These are phyloP conservation scores for Lobophora halterata DNA, from an alignment of 2,888 invertebrate genomes.

Conservation along the genomic window DNA sequence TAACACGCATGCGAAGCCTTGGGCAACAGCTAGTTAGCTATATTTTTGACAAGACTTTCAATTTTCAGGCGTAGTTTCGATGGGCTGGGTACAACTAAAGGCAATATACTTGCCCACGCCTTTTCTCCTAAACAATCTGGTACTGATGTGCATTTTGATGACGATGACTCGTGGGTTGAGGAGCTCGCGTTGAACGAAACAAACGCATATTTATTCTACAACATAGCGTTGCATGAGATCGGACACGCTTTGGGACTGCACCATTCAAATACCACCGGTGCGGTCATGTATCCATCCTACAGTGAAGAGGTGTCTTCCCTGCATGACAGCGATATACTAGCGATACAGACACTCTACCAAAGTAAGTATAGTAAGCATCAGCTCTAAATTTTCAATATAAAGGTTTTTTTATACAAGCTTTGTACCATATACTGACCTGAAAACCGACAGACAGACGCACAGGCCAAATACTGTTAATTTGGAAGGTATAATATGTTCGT, in stretches of 20 bases:
- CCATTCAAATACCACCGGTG: background rate
- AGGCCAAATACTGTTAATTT: too few species aligned
- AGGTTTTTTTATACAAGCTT: too few species aligned
- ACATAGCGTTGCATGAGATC: constrained; percentile 5
- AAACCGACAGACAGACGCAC: too few species aligned
- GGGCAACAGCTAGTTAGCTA: too few species aligned
- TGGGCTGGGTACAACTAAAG: too few species aligned
- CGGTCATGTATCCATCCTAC: constrained; percentile 3
- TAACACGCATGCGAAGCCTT: too few species aligned
- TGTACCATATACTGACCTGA: too few species aligned
- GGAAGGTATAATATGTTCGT: too few species aligned
- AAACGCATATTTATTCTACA: constrained; percentile 2
- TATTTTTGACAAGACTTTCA: too few species aligned
- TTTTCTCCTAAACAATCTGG: background rate
- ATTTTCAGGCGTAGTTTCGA: constrained; percentile 1
- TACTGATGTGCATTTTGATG: constrained; percentile 2
- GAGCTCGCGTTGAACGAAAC: background rate
- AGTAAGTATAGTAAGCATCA: too few species aligned
- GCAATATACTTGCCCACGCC: constrained; percentile 2
- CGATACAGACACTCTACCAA: too few species aligned
- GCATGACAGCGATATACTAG: background rate
- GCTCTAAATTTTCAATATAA: too few species aligned
- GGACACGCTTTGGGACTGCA: constrained; percentile 6
- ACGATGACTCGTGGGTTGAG: constrained; percentile 5
- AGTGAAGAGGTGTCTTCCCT: background rate